Base-by-base conservation (phyloP, 2,888 invertebrate genomes). In the Osmoderma eremita region DNA sequence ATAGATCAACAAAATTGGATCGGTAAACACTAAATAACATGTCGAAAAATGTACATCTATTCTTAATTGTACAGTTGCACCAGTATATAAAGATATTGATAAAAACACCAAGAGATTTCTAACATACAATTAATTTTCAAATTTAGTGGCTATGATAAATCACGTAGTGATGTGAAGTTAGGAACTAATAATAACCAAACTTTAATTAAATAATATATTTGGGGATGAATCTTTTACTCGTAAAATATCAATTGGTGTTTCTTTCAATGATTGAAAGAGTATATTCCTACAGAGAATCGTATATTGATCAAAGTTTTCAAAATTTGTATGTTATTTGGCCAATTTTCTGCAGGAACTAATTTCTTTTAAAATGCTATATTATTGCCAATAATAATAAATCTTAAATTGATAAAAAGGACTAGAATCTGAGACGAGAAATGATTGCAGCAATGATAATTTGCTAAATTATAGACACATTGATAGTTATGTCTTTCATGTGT, bases 21-120 rank as follows among this genome's bases (percentile, higher is more conserved):
- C 45, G 30, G 18, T 61, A 68, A 65, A 68, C 68, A 68, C 68
- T 68, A 68, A 68, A 68, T 68, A 68, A 68, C 68, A 64, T 65
- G 58, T 65, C 65, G 54, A 42, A 61, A 65, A 67, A 63, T 64
- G 63, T 64, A 64, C 67, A 58, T 64, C 50, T 64, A 62, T 17
- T 38, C 13, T 50, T 45, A 65, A 53, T 45, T 15, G 42, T 56
- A 56, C 65, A 36, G 38, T 54, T 39, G 15, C 45, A 51, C 51
- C 63, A 24, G 42, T 41, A 63, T 22, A 24, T 18, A 6, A 30
- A 22, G 15, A 20, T n/a, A 49, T 49, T 22, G 24, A 49, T 20
- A 15, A 18, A 20, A 49, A 18, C 12, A 49, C 49, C 20, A 20
- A 22, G 17, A 22, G 12, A 45, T 15, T 42, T 42, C 2, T 18